Evolutionary conservation across 2,888 invertebrate genomes (phyloP).

Genomic region (Ennomos quercinarius): DNA sequence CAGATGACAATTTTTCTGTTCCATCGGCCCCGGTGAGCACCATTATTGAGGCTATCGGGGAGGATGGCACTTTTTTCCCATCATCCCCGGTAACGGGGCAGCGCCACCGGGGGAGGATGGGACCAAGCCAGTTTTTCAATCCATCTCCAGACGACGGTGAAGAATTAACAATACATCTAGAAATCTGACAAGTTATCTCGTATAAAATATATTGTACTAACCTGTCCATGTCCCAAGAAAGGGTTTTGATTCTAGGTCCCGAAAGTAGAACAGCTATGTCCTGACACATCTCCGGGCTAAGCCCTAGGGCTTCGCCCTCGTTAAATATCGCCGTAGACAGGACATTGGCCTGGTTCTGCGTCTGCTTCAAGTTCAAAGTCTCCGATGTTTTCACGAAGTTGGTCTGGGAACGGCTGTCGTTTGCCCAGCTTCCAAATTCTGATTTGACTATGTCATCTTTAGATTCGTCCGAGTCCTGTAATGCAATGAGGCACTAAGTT

Average conservation of each 20-base stretch:
- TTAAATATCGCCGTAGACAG: slow-evolving; percentile 83
- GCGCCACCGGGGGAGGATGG: too few species aligned
- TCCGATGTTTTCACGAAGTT: slow-evolving; percentile 81
- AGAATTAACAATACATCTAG: too few species aligned
- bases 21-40: too few species aligned
- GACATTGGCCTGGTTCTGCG: slow-evolving; percentile 80
- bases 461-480: slow-evolving; percentile 60
- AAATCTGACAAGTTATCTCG: not conserved
- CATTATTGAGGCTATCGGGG: too few species aligned
- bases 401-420: slow-evolving; percentile 75
- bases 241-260: slow-evolving; percentile 89
- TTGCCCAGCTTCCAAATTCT: slow-evolving; percentile 77
- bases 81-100: too few species aligned
- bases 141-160: too few species aligned
- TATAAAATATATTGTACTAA: slow-evolving; percentile 33
- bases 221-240: slow-evolving; percentile 88
- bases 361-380: slow-evolving; percentile 71
- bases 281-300: slow-evolving; percentile 87
- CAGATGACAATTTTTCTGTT: too few species aligned
- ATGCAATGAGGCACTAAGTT: slow-evolving; percentile 5
- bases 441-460: slow-evolving; percentile 55
- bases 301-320: slow-evolving; percentile 88
- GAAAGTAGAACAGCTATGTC: slow-evolving; percentile 89
- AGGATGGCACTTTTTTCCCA: too few species aligned
- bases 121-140: too few species aligned